Percentiles rank a stretch among this genome's conserved stretches.
These are phyloP conservation scores for Phoxinus phoxinus DNA, from an alignment of 2,113 vertebrate species.

Conservation along the genomic window DNA sequence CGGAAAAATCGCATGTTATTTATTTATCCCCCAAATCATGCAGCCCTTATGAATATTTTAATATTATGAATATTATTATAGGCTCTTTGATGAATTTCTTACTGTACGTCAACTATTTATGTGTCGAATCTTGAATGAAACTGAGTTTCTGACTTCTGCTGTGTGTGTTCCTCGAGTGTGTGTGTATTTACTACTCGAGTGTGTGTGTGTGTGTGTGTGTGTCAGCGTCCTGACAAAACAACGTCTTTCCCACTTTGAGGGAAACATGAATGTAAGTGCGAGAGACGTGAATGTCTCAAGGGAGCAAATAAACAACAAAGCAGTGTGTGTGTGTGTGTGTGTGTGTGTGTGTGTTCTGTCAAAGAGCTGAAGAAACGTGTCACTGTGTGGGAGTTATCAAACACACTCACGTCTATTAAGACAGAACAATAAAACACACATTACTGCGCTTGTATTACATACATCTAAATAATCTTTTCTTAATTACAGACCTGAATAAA, in stretches of 20 bases:
- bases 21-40: neutral
- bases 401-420: neutral
- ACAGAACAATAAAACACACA: neutral
- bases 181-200: neutral
- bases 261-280: neutral
- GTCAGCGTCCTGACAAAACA: neutral
- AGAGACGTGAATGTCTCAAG: neutral
- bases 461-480: neutral
- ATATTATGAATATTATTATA: neutral
- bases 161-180: too few species aligned
- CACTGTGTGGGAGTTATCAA: neutral
- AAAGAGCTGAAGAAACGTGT: neutral
- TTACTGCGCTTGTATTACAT: neutral
- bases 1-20: neutral
- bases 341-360: neutral
- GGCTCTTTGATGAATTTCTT: neutral
- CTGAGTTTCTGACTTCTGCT: too few species aligned
- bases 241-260: neutral
- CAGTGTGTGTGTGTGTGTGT: neutral
- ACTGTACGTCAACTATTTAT: too few species aligned
- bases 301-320: neutral
- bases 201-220: too few species aligned
- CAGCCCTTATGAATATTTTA: neutral
- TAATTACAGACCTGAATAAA: neutral
- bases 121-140: too few species aligned